Evolutionary conservation across 1,140 invertebrate species (phyloP).

Genomic region (Radopholus similis): DNA sequence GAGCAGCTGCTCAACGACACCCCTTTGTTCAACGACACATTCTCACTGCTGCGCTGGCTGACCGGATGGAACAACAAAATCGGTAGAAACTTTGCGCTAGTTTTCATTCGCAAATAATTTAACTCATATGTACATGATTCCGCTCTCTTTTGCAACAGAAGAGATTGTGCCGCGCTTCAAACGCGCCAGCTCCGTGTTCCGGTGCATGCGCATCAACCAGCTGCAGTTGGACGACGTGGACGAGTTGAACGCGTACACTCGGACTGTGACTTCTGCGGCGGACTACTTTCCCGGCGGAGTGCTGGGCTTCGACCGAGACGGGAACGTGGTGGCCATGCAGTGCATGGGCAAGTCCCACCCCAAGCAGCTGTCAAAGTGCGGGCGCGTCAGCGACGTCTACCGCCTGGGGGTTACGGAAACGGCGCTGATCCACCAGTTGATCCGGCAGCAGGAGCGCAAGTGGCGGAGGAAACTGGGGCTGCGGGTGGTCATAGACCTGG

Average conservation of each 20-base stretch:
- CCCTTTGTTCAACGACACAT: constrained; percentile 31
- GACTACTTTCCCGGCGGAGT: constrained; percentile 45
- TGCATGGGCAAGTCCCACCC: constrained; percentile 33
- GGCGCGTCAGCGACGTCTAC: constrained; percentile 37
- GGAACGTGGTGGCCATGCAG: constrained; percentile 50
- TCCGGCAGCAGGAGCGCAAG: constrained; percentile 34
- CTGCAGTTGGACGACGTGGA: constrained; percentile 27
- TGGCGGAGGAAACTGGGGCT: constrained; percentile 30
- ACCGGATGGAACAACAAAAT: constrained; percentile 39
- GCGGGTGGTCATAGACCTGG: constrained; percentile 33
- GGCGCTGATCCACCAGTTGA: constrained; percentile 25
- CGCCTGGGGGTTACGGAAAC: constrained; percentile 29
- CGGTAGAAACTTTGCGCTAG: constrained; percentile 5
- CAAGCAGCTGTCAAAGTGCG: constrained; percentile 36
- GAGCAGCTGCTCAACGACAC: constrained; percentile 28
- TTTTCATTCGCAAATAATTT: not conserved
- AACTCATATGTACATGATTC: not conserved
- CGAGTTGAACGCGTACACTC: constrained; percentile 17
- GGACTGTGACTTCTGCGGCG: constrained; percentile 15
- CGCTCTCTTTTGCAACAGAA: constrained; percentile 19
- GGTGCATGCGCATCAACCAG: constrained; percentile 16
- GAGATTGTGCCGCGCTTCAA: constrained; percentile 36
- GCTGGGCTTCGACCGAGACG: constrained; percentile 50
- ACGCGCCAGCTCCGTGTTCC: constrained; percentile 12
- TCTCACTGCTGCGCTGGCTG: constrained; percentile 34